phyloP scores from a whole-genome alignment of 2,113 vertebrate genomes.

The Siphamia tubifer region DNA sequence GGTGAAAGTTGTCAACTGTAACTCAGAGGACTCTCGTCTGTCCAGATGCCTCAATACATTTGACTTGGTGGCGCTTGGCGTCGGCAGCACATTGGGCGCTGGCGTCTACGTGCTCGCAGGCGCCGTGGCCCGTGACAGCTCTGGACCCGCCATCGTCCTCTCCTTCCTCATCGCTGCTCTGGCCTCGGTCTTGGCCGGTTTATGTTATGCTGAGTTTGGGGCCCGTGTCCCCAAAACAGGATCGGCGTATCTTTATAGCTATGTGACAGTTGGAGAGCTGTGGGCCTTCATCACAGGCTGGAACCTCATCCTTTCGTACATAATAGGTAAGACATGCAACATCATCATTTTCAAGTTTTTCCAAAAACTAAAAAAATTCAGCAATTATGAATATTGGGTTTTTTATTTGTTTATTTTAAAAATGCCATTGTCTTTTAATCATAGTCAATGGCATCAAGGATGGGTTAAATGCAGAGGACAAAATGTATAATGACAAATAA shows the following conservation, averaged over 20 bases:
- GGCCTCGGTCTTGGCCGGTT: conserved; percentile 91
- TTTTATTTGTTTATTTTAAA: too few species aligned
- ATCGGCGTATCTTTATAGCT: conserved; percentile 97
- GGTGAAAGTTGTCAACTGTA: conserved; percentile 90
- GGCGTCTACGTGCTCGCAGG: conserved; percentile 95
- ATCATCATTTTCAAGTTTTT: too few species aligned
- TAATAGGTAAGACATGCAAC: conserved; percentile 93
- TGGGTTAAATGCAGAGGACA: too few species aligned
- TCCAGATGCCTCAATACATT: conserved; percentile 91
- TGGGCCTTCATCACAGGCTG: conserved; percentile 97
- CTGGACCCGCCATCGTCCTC: conserved; percentile 91
- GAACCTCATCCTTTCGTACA: conserved; percentile 97
- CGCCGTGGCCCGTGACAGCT: conserved; percentile 85
- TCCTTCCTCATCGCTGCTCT: conserved; percentile 93
- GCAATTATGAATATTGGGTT: too few species aligned
- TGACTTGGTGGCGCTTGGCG: conserved; percentile 93
- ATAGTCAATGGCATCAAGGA: too few species aligned
- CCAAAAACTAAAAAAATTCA: too few species aligned
- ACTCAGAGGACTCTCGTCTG: conserved; percentile 83
- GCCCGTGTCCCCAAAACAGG: conserved; percentile 94
- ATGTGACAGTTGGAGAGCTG: conserved; percentile 93
- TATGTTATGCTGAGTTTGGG: conserved; percentile 96
- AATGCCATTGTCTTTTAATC: too few species aligned
- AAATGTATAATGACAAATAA: too few species aligned
- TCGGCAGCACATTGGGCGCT: conserved; percentile 94